Percentiles rank a stretch among this genome's conserved stretches.
Conservation (phyloP, 2,888 invertebrate genomes). For the Marasmarcha lunaedactyla region DNA sequence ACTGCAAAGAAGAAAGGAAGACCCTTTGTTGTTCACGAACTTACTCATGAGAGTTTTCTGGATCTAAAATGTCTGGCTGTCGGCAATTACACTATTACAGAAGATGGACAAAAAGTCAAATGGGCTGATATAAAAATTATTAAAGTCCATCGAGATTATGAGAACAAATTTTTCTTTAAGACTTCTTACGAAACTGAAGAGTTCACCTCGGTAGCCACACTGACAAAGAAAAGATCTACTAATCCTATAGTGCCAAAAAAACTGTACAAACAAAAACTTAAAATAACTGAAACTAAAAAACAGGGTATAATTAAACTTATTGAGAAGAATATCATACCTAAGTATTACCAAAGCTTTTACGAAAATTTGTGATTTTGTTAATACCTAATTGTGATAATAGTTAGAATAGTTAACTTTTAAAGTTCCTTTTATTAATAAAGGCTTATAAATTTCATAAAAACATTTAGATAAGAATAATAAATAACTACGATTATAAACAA, state of each 20-base stretch:
- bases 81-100: constrained; percentile 7
- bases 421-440: no score
- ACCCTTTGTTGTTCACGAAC: constrained; percentile 9
- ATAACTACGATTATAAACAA: no score
- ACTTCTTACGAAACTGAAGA: constrained; percentile 8
- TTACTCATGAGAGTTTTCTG: constrained; percentile 11
- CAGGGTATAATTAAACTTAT: not conserved
- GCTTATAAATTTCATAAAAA: no score
- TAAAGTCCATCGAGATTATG: constrained; percentile 4
- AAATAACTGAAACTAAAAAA: constrained; percentile 3
- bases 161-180: constrained; percentile 6
- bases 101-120: constrained; percentile 10
- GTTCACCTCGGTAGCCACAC: constrained; percentile 8
- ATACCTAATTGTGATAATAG: no score
- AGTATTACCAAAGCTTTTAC: constrained; percentile 1
- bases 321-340: not conserved
- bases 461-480: no score
- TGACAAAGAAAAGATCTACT: constrained; percentile 5
- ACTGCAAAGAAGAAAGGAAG: constrained; percentile 11
- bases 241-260: constrained; percentile 1
- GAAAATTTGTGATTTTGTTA: not conserved
- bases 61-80: constrained; percentile 9
- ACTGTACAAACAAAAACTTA: constrained; percentile 2
- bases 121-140: constrained; percentile 10
- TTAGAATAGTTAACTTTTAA: no score